Evolutionary conservation across 2,797 vertebrate species (phyloP), one percentile per base, ranked within the genome.

Genomic region (Thamnophis elegans): DNA sequence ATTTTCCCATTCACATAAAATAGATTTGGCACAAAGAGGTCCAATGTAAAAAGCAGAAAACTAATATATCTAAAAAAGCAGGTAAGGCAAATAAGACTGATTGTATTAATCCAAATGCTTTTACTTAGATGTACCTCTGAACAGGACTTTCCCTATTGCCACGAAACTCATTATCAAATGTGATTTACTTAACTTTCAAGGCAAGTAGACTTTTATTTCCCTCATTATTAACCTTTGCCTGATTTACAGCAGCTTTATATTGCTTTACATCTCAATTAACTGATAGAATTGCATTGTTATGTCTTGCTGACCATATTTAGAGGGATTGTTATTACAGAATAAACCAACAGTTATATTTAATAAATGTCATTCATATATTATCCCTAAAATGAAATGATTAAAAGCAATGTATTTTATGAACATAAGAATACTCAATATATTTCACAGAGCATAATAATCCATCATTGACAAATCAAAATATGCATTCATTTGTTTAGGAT

Each of bases 141-240:
- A 36, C 42, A 28, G 68, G 62, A 10, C 54, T 90, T 93, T 51
- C 42, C 59, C 85, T 55, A 87, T 59, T 90, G 85, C 36, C 55
- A 78, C 55, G 87, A 93, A 90, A 90, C 28, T 58, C 55, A 93
- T 88, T 93, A 90, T 25, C 25, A 7, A 54, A 28, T 87, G 58
- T 90, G 62, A 93, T 93, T 90, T 93, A 93, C 85, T 88, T 88
- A 90, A 47, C 54, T 82, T 90, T 90, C 51, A 87, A 58, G 55
- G 58, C 55, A 60, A 65, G 25, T n/a, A 58, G 62, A 90, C 55
- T 88, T 82, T 90, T 93, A 93, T 82, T 90, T 93, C 28, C 28
- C 60, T 73, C 13, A 93, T 90, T 90, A 53, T 56, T 93, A 90
- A 90, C 62, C 92, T 90, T 87, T 87, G 82, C 20, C 85, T 93